Base-by-base conservation (phyloP, 2,888 invertebrate genomes). In the Bellardia bayeri region DNA sequence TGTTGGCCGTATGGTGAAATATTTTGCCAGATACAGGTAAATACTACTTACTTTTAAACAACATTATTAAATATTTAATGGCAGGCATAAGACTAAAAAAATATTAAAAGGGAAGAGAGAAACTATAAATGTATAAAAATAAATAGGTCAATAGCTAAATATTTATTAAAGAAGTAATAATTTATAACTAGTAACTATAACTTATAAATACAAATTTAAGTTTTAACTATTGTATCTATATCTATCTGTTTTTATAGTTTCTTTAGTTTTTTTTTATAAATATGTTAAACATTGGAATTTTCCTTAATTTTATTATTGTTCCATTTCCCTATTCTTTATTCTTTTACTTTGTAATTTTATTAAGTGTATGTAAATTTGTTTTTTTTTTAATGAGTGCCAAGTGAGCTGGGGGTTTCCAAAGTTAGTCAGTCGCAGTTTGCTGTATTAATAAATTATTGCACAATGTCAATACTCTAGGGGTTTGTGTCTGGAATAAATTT, bases 1-100 rank as follows among this genome's bases (percentile, higher is more conserved):
- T 98, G 98, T 93, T 98, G 98, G 97, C 98, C 98, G 51, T 98
- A 97, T 94, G 97, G 97, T 80, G 97, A 97, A 94, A 96, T 97
- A 91, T 96, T 97, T 93, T 98, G 98, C 94, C 97, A 97, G 94
- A 97, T 98, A 93, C 98, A 98, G 96, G 97, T 97, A 94, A 95
- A 91, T 89, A 3, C 42, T 1, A 45, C 45, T 45, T 45, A 11
- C 6, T 45, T 58, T 40, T 58, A 6, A 6, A 33, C 23, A 11
- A 49, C 51, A 45, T 14, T 45, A 8, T 74, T 45, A 45, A 63
- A 14, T 63, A 6, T 33, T 37, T 49, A 30, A 49, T 14, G 3
- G 11, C 14, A 49, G 9, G 49, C 54, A 14, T 16, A 45, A 61
- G 23, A 42, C 23, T 16, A 14, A 4, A 61, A 13, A 6, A 14